Base-by-base conservation (phyloP, 2,797 vertebrate genomes). In the Mus spretus region DNA sequence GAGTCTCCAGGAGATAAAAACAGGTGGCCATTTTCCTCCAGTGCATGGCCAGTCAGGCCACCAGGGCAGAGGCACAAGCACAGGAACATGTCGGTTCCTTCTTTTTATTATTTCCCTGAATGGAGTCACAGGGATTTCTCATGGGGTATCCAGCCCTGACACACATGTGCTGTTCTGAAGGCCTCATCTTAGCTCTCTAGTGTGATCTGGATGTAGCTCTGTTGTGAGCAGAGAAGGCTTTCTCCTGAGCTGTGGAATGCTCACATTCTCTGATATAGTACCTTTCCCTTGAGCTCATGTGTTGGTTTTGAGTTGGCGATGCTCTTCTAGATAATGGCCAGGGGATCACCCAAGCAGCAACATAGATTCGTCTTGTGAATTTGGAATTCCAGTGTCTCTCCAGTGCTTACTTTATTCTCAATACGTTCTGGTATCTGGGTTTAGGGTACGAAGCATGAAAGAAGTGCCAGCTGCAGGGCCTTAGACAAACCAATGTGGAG, bases 241-340 rank as follows among this genome's bases (percentile, higher is more conserved):
- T 81, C 19, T 80, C 50, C 6, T 57, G 31, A 28, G 24, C 2
- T 12, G 6, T 7, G 17, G 44, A 6, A 24, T 24, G 26, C 50
- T 55, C 6, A 9, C 22, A 24, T 59, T 59, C 57, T 59, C 57
- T 7, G 6, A 28, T 47, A 8, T 37, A 37, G n/a, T 85, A 37
- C 57, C 82, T 75, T 72, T 20, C 26, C 26, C 26, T n/a, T 89
- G 57, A 93, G 13, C 15, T 81, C 47, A 92, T 55, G 22, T 78
- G 94, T 93, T 72, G 65, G 11, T 2, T 87, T 88, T 84, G 70
- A 77, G 47, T 50, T 53, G n/a, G 19, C 24, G 37, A 44, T 40
- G 37, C 44, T 50, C 57, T 92, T 96, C 61, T 72, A 77, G 72
- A 90, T 75, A 78, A 72, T 57, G 0, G 67, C 63, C 59, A 20